Evolutionary conservation across 2,888 invertebrate species (phyloP), one percentile per base, ranked within the genome.

Genomic region (Sarcophaga variegata): DNA sequence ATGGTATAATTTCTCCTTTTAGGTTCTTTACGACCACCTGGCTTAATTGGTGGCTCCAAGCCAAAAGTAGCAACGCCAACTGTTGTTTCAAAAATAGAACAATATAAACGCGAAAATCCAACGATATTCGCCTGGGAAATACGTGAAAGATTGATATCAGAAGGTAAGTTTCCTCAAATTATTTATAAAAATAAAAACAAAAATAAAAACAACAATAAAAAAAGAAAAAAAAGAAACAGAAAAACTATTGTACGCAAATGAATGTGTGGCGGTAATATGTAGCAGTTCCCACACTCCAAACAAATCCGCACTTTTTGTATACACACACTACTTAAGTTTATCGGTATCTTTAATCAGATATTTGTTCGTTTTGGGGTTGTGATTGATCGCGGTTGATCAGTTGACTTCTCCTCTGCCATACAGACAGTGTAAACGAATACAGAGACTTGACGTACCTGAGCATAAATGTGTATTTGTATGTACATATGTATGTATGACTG

Each of bases 111-210:
- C 90, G 99, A 99, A 94, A 99, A 99, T 94, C 99, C 99, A 8
- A 99, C 99, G 85, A 99, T 99, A 91, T 99, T 99, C 93, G 99
- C 99, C 27, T 99, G 99, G 99, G 99, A 99, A 95, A 99, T 99
- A 90, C 95, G 99, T 77, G 99, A 99, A 94, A 95, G 98, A 93
- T 96, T 99, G 87, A 98, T 99, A 92, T 97, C 97, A 85, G 99
- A 99, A 96, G 98, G 98, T 98, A 95, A 95, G 94, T 79, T 81
- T 78, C 71, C 78, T 67, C 62, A 91, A 87, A 72, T 64, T 79
- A 82, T 64, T 45, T 54, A 54, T 54, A 54, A 54, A 49, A 49
- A 49, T 12, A 49, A 49, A 54, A 54, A 54, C 37, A 37, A 37
- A 37, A 14, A 49, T 3, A 8, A 49, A 12, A 49, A 14, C 49